These are phyloP conservation scores for Doryteuthis pealeii DNA, from an alignment of 1,140 invertebrate species.

Conservation along the genomic window DNA sequence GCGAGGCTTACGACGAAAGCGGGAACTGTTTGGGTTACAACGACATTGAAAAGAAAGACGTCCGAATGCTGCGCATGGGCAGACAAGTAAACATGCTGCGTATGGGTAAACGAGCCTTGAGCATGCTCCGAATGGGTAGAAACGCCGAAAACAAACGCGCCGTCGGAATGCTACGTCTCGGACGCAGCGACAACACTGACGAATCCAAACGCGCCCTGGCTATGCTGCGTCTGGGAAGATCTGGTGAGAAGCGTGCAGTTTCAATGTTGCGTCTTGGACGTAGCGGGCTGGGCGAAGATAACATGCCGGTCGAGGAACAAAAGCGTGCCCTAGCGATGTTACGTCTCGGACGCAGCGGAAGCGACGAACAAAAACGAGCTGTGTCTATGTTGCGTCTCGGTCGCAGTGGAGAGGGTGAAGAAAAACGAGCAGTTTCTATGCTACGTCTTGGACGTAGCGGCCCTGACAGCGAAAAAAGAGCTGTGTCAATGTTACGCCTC, in stretches of 20 bases:
- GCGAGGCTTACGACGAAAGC: too few relatives aligned
- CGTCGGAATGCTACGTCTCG: not conserved
- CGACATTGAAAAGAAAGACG: not conserved
- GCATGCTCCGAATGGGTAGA: not conserved
- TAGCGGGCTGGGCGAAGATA: too few relatives aligned
- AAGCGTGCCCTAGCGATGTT: not conserved
- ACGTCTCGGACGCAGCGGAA: too few relatives aligned
- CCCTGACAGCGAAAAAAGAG: not conserved
- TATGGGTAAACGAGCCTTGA: not conserved
- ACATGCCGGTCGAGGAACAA: not conserved
- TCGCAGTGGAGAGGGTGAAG: not conserved
- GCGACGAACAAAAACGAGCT: not conserved
- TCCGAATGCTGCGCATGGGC: not conserved
- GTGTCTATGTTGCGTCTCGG: not conserved
- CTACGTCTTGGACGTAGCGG: not conserved
- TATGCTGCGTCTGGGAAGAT: not conserved
- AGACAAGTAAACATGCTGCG: not conserved
- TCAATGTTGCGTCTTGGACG: conserved; percentile 2
- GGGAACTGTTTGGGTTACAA: too few relatives aligned
- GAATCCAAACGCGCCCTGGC: not conserved
- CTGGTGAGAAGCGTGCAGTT: not conserved
- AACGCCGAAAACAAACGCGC: not conserved
- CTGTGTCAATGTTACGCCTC: not conserved
- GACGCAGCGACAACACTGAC: not conserved
- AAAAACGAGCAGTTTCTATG: conserved; percentile 1